These are phyloP conservation scores for Echeneis naucrates DNA, from an alignment of 2,797 vertebrate species.

Conservation along the genomic window DNA sequence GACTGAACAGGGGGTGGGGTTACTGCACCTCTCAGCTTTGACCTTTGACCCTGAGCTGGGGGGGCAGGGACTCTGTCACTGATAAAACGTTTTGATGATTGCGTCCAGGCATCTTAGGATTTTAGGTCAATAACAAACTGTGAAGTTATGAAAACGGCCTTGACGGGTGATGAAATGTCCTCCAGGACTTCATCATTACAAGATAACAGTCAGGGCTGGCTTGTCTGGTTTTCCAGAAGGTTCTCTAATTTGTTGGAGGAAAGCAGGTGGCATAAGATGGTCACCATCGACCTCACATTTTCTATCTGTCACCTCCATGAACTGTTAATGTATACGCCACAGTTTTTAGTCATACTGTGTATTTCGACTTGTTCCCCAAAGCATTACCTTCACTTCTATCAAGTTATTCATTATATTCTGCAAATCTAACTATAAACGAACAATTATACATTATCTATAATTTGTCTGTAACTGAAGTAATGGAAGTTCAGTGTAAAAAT, in stretches of 20 bases:
- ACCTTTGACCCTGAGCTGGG: slow-evolving; percentile 51
- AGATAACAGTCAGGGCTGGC: slow-evolving; percentile 46
- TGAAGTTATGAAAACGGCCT: neutral
- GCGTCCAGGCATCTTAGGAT: neutral
- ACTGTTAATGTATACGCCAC: neutral
- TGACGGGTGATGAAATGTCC: slow-evolving; percentile 1
- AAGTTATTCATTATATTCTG: neutral
- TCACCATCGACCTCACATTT: neutral
- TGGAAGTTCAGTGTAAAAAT: neutral
- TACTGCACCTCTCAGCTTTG: slow-evolving; percentile 25
- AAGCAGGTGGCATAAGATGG: neutral
- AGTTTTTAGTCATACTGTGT: neutral
- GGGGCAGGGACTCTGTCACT: slow-evolving; percentile 55
- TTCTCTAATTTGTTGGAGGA: neutral
- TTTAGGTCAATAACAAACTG: slow-evolving; percentile 8
- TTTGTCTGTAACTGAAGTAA: neutral
- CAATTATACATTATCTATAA: too few species aligned
- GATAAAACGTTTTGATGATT: slow-evolving; percentile 38
- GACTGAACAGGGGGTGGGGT: slow-evolving; percentile 17
- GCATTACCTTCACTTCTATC: too few species aligned
- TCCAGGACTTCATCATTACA: slow-evolving; percentile 2
- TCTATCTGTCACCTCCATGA: neutral
- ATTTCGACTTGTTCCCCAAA: too few species aligned
- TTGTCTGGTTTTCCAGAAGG: slow-evolving; percentile 3
- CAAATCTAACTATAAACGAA: neutral